Base-by-base conservation (phyloP, 2,113 vertebrate species). In the Miniopterus natalensis region DNA sequence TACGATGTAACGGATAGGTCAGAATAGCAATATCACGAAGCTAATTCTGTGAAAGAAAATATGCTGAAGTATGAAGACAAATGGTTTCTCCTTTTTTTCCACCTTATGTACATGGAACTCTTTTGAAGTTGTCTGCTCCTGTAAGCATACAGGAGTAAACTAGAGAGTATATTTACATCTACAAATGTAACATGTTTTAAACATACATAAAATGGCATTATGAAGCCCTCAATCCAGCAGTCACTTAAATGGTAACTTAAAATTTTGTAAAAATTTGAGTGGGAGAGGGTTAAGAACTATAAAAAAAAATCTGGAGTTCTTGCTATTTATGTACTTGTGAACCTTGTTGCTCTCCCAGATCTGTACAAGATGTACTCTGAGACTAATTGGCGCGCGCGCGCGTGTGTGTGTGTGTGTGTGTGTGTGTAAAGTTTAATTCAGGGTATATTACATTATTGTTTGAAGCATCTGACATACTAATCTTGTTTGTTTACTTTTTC, bases 401-500 rank as follows among this genome's bases (percentile, higher is more conserved):
- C n/a, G 57, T 27, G 51, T 18, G 29, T 55, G 47, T 15, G 42
- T 5, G 10, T 5, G 42, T 11, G 12, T 31, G 27, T 8, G 3
- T 10, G 2, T 11, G 3, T 51, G 1, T 36, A 45, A 20, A 74
- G 45, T 65, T 86, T 84, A 92, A 87, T 40, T 92, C 21, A 18
- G 45, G 15, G 12, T 95, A 2, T 84, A 9, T 94, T 90, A 71
- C 79, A 93, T 90, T 85, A 96, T 86, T 85, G 61, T 97, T 95
- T 94, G 88, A 92, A 97, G 61, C 68, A 96, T 85, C 49, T 87
- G 87, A 92, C 79, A 92, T 96, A 94, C 74, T 0, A 92, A 88
- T 96, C 85, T 95, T 94, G 18, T 80, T 96, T 81, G 61, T 96
- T 97, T 95, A 91, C 45, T 95, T 77, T 84, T 47, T 91, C 42